A percentile compares a stretch with the other conserved stretches of the same genome.
Evolutionary conservation across 2,888 invertebrate genomes (phyloP).

Genomic region (Ennomos quercinarius): DNA sequence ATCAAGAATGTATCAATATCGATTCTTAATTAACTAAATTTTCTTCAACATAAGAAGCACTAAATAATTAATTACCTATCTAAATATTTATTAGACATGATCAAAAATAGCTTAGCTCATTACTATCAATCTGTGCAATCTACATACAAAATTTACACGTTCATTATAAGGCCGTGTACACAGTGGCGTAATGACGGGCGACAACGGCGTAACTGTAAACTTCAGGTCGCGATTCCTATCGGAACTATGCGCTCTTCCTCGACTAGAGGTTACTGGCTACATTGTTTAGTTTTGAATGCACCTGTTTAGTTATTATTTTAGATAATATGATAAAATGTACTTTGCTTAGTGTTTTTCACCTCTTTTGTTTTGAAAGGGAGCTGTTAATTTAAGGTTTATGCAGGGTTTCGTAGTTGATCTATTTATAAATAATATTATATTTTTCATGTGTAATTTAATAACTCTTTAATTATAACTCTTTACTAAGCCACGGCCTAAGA

Average conservation of each 20-base stretch:
- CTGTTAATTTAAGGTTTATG: too few relatives aligned
- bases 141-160: slow-evolving; percentile 40
- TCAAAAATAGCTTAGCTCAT: slow-evolving; percentile 30
- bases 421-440: too few relatives aligned
- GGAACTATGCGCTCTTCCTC: slow-evolving; percentile 37
- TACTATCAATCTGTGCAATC: slow-evolving; percentile 38
- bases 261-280: slow-evolving; percentile 19
- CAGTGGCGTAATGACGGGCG: slow-evolving; percentile 26
- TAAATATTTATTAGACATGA: slow-evolving; percentile 14
- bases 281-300: slow-evolving; percentile 24
- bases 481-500: too few relatives aligned
- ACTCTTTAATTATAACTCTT: too few relatives aligned
- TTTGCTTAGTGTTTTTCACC: too few relatives aligned
- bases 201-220: slow-evolving; percentile 65
- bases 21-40: too few relatives aligned
- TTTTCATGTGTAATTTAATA: too few relatives aligned
- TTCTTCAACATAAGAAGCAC: not conserved
- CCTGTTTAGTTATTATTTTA: slow-evolving; percentile 15
- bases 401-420: too few relatives aligned
- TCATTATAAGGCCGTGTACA: slow-evolving; percentile 41
- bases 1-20: too few relatives aligned
- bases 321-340: too few relatives aligned
- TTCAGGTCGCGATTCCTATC: slow-evolving; percentile 64
- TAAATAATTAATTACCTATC: slow-evolving; percentile 11
- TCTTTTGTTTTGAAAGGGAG: too few relatives aligned